Evolutionary conservation across 2,113 vertebrate genomes (phyloP).

Genomic region (Laticauda colubrina): DNA sequence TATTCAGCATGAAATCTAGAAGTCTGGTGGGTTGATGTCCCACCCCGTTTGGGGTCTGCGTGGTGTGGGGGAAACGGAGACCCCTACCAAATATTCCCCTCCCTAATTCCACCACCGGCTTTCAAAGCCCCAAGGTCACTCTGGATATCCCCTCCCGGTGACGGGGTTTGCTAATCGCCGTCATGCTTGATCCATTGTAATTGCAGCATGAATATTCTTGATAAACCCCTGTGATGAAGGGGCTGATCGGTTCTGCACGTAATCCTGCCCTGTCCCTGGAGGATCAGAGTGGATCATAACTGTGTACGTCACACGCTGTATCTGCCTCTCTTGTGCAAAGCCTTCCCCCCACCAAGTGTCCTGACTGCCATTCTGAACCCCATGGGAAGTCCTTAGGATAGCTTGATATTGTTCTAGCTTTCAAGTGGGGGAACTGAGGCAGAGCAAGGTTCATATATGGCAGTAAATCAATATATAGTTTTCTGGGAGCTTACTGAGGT

Average conservation of each 20-base stretch:
- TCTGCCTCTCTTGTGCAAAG: not conserved
- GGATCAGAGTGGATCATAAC: constrained; percentile 6
- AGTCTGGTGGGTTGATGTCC: not conserved
- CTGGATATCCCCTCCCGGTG: too few species aligned
- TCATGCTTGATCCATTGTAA: not conserved
- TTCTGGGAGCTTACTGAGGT: not conserved
- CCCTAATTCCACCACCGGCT: too few species aligned
- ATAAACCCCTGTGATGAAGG: constrained; percentile 1
- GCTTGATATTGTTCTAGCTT: not conserved
- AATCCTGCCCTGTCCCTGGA: not conserved
- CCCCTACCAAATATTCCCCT: not conserved
- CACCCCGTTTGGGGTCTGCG: not conserved
- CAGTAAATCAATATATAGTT: not conserved
- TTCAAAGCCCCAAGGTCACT: not conserved
- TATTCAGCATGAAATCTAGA: too few species aligned
- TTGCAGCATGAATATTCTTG: not conserved
- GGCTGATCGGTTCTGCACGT: not conserved
- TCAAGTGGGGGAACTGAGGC: not conserved
- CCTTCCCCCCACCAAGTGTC: not conserved
- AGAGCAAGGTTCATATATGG: not conserved
- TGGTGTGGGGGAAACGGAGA: not conserved
- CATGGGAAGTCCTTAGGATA: too few species aligned
- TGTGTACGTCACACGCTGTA: not conserved
- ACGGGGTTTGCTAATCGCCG: not conserved
- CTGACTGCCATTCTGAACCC: too few species aligned